Percentiles rank a stretch among this genome's conserved stretches.
Conservation (phyloP, 1,140 invertebrate species). For the Hyles vespertilio region DNA sequence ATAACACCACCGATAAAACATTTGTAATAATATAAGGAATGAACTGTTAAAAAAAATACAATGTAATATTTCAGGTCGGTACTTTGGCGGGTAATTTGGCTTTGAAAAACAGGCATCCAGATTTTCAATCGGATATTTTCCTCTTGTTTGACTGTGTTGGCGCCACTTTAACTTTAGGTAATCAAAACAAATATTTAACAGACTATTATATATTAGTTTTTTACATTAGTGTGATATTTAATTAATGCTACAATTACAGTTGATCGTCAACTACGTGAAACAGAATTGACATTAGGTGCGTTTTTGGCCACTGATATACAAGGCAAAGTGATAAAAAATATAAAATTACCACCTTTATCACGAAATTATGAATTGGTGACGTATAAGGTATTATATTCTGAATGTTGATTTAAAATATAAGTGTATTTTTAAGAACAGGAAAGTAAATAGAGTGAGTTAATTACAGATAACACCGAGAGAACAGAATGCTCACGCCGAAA, state of each 20-base stretch:
- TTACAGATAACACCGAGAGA: constrained; percentile 79
- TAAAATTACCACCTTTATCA: constrained; percentile 29
- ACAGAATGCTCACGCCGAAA: constrained; percentile 83
- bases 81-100: constrained; percentile 31
- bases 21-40: too few relatives aligned
- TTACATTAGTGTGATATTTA: not conserved
- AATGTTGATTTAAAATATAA: too few relatives aligned
- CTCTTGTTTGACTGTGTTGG: constrained; percentile 28
- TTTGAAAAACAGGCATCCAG: constrained; percentile 23
- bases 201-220: not conserved
- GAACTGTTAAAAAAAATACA: too few relatives aligned
- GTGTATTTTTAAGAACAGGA: too few relatives aligned
- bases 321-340: constrained; percentile 28
- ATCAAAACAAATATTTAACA: not conserved
- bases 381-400: constrained; percentile 21
- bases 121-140: constrained; percentile 32
- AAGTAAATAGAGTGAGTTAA: not conserved
- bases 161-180: constrained; percentile 28
- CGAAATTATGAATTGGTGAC: constrained; percentile 29
- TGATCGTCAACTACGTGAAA: constrained; percentile 11
- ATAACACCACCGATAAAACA: too few relatives aligned
- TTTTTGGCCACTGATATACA: constrained; percentile 22
- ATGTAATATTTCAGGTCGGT: constrained; percentile 20
- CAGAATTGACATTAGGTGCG: constrained; percentile 20
- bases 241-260: constrained; percentile 6